Base-by-base conservation (phyloP, 2,888 invertebrate species). In the Omphaloscelis lunosa region DNA sequence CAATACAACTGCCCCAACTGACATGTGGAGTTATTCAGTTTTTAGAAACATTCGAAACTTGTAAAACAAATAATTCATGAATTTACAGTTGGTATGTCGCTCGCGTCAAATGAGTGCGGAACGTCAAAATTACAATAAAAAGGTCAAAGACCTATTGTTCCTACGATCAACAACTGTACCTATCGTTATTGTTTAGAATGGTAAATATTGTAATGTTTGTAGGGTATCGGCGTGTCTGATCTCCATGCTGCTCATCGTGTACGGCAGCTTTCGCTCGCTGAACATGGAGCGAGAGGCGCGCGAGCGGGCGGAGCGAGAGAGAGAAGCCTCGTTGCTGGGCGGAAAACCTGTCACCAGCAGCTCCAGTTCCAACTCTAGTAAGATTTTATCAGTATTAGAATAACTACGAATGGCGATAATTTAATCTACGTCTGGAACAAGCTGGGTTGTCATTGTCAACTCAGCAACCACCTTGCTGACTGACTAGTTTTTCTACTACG, bases 281-380 rank as follows among this genome's bases (percentile, higher is more conserved):
- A 99, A 99, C 96, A 98, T 99, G 98, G 99, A 99, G 95, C 98
- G 99, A 89, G 99, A 99, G 94, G 99, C 99, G 67, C 97, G 98
- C 83, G 98, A 98, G 94, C 97, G 98, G 87, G 98, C 98, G 85
- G 98, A 98, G 92, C 97, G 98, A 94, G 98, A 97, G 93, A 97
- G 97, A 90, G 98, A 97, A 93, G 98, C 98, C 83, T 96, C 97
- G 71, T 94, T 97, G 77, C 97, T 97, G 56, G 95, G 95, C 56
- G 97, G 97, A 73, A 94, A 95, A 71, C 93, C 95, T 84, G 92
- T 95, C 71, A 90, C 95, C 85, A 92, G 95, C 67, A 91, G 95
- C 82, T 92, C 95, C 41, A 92, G 91, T 23, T 88, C 93, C 48
- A 93, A 90, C 84, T 95, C 90, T 88, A 95, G 95, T 95, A 89